A percentile compares a stretch with the other conserved stretches of the same genome.
phyloP scores from a whole-genome alignment of 2,797 vertebrate species.

The Cetoscarus ocellatus region DNA sequence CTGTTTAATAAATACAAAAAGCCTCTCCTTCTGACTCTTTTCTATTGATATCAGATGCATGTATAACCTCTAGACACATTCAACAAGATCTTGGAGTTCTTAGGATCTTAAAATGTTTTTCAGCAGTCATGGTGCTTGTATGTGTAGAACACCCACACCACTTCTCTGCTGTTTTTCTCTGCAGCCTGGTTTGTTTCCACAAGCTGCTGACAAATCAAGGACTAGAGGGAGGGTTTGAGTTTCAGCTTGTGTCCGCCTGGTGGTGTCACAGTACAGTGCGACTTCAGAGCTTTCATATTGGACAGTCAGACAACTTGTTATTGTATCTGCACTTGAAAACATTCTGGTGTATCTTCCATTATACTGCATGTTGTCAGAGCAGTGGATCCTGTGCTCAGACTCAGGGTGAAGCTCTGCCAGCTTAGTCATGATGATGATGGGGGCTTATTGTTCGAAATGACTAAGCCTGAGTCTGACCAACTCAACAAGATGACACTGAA shows the following conservation, averaged over 20 bases:
- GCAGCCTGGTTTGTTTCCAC: conserved; percentile 55
- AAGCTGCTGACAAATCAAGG: conserved; percentile 44
- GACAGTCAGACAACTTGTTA: conserved; percentile 24
- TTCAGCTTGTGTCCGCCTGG: conserved; percentile 44
- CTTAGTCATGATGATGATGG: conserved; percentile 15
- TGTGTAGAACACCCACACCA: conserved; percentile 53
- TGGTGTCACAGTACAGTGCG: conserved; percentile 38
- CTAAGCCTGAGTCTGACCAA: conserved; percentile 5
- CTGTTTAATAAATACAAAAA: too few relatives aligned
- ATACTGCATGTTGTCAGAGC: conserved; percentile 24
- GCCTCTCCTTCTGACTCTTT: conserved; percentile 17
- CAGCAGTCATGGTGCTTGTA: conserved; percentile 52
- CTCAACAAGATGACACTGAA: conserved; percentile 18
- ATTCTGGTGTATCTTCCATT: conserved; percentile 16
- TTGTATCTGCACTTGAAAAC: conserved; percentile 20
- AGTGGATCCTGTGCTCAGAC: conserved; percentile 18
- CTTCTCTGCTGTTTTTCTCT: conserved; percentile 38
- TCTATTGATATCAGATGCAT: conserved; percentile 20
- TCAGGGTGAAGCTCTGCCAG: conserved; percentile 15
- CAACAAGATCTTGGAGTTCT: conserved; percentile 19
- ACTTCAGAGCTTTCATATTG: background rate
- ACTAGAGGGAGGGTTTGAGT: conserved; percentile 56
- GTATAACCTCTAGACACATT: conserved; percentile 19
- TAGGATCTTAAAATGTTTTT: conserved; percentile 34
- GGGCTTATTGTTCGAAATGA: conserved; percentile 13